A percentile compares a stretch with the other conserved stretches of the same genome.
Conservation (phyloP, 2,888 invertebrate genomes). For the Xestoiulus laeticollis region DNA sequence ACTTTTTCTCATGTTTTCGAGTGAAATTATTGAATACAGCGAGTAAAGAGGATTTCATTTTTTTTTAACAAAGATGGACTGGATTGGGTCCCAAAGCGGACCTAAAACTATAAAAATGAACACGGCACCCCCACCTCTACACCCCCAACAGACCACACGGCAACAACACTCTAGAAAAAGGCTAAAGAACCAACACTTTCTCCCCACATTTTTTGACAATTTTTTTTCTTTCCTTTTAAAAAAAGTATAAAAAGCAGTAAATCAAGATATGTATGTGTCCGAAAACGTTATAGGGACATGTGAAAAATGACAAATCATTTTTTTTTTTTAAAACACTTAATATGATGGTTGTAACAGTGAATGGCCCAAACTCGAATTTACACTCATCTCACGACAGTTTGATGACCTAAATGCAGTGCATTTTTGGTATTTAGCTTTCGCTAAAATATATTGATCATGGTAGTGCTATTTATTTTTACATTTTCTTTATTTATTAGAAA, state of each 20-base stretch:
- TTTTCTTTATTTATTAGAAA: background rate
- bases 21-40: conserved; percentile 43
- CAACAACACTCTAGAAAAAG: conserved; percentile 47
- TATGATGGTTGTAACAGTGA: background rate
- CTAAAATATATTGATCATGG: background rate
- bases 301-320: background rate
- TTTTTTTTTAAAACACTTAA: background rate
- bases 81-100: conserved; percentile 41
- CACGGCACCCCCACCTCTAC: conserved; percentile 48
- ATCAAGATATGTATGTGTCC: conserved; percentile 45
- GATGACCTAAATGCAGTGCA: background rate
- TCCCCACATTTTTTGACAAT: background rate
- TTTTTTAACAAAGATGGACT: conserved; percentile 46
- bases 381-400: conserved; percentile 15
- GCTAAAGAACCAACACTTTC: conserved; percentile 20
- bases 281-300: conserved; percentile 1
- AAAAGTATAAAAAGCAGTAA: conserved; percentile 46
- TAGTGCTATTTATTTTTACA: background rate
- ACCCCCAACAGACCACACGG: conserved; percentile 46
- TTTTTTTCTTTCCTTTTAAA: conserved; percentile 13
- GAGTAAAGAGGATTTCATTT: conserved; percentile 42
- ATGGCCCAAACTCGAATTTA: background rate
- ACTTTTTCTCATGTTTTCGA: conserved; percentile 49
- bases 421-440: background rate
- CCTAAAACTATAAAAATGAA: conserved; percentile 47